These are phyloP conservation scores for Portevinia maculata DNA, from an alignment of 2,888 invertebrate genomes.

Conservation along the genomic window DNA sequence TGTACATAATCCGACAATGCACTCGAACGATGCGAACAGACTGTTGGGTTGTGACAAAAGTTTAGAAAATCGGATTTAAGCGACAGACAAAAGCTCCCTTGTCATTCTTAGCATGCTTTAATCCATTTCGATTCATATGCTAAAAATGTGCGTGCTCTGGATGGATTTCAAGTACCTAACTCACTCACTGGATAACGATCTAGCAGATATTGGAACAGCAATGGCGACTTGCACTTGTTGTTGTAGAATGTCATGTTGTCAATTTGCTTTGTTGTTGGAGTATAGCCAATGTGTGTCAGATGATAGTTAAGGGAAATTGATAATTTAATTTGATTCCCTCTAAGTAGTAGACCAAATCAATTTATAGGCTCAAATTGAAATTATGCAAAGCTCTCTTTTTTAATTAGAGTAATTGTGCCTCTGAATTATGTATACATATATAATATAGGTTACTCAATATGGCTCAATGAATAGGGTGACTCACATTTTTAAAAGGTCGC, in stretches of 20 bases:
- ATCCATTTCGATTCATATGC: conserved; percentile 51
- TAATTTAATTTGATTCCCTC: conserved; percentile 2
- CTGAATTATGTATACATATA: too few species aligned
- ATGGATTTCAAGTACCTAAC: conserved; percentile 49
- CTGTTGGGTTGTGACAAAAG: conserved; percentile 20
- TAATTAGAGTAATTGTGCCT: conserved; percentile 53
- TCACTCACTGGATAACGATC: conserved; percentile 20
- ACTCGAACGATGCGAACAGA: conserved; percentile 32
- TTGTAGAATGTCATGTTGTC: conserved; percentile 30
- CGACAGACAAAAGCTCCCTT: conserved; percentile 22
- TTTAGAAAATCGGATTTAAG: conserved; percentile 39
- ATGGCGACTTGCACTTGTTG: conserved; percentile 5
- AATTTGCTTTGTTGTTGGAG: conserved; percentile 15
- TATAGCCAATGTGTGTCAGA: conserved; percentile 30
- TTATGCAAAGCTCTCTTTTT: conserved; percentile 28
- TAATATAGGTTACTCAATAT: background rate
- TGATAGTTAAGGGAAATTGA: conserved; percentile 25
- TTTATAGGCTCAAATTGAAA: conserved; percentile 49
- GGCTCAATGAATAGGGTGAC: background rate
- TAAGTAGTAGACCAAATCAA: conserved; percentile 22
- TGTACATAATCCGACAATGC: conserved; percentile 18
- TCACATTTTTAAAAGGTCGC: background rate
- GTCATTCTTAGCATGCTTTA: conserved; percentile 52
- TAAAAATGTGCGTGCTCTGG: conserved; percentile 19
- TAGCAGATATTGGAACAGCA: background rate